Evolutionary conservation across 2,888 invertebrate species (phyloP), one percentile per base, ranked within the genome.

Genomic region (Diabrotica balteata): DNA sequence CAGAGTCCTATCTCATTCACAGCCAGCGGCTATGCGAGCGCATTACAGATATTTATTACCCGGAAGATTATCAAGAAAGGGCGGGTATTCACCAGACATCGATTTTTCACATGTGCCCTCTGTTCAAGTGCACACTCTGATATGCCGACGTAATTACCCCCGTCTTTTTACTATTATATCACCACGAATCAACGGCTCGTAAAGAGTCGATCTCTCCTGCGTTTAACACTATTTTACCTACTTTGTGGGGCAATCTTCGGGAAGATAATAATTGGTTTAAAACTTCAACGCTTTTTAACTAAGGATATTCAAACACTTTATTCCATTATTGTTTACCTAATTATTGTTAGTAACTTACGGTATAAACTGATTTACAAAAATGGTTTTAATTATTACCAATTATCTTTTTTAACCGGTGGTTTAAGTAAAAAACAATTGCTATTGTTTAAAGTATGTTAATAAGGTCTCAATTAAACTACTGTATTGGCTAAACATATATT

Each of bases 31-130:
- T 81, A 82, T 81, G 81, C 80, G 78, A 80, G 79, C 82, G 80
- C 82, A 82, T 83, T 81, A 81, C 78, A 79, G 79, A 82, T 81
- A 83, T 83, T 84, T 84, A 84, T 83, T 83, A 80, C 79, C 77
- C 76, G 76, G 76, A 76, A 80, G 80, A 81, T 82, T 81, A 82
- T 81, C 82, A 81, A 82, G 82, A 82, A 83, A 81, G 81, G 83
- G 82, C 82, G 83, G 82, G 77, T 76, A 76, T 74, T 77, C 78
- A 77, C 77, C 70, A 79, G 77, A 78, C 80, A 83, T 83, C 82
- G 83, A 83, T 83, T 83, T 83, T 82, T 82, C 83, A 81, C 80
- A 79, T 81, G 80, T 81, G 81, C 74, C 75, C 71, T 74, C 75
- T 73, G 73, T 76, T 77, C 77, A 75, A 77, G 77, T 76, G 78